phyloP scores from a whole-genome alignment of 2,797 vertebrate species.

The Dendrocincla tyrannina region DNA sequence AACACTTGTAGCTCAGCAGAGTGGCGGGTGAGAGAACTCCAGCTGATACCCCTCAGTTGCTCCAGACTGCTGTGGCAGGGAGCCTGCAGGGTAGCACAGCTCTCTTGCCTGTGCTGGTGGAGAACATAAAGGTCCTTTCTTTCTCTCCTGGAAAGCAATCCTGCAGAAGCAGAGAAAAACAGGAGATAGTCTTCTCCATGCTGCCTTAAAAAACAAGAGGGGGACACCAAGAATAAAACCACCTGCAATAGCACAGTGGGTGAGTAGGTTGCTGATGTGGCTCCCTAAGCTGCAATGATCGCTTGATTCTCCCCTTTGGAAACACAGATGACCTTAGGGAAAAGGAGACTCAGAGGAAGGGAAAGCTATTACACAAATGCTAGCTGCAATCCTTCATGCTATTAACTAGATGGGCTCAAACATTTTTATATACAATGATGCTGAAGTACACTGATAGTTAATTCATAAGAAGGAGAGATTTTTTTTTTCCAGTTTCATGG shows the following conservation, averaged over 20 bases:
- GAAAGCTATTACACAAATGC: not conserved
- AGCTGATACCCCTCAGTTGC: not conserved
- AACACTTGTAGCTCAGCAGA: not conserved
- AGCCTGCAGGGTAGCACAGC: not conserved
- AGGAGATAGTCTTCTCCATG: not conserved
- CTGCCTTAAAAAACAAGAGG: not conserved
- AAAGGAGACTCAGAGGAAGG: not conserved
- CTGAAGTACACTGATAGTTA: not conserved
- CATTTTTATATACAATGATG: not conserved
- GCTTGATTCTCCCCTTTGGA: not conserved
- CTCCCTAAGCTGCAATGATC: not conserved
- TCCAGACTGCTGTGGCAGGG: not conserved
- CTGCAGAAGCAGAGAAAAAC: not conserved
- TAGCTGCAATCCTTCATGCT: not conserved
- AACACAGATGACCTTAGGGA: not conserved
- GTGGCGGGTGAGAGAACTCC: not conserved
- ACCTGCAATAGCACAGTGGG: rapidly evolving
- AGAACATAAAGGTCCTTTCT: not conserved
- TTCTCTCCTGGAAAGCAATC: not conserved
- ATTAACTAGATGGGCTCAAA: not conserved
- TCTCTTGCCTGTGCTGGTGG: not conserved
- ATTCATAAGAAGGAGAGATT: not conserved
- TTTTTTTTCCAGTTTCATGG: not conserved
- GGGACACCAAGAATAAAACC: not conserved
- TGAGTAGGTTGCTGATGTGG: not conserved